Percentiles rank a stretch among this genome's conserved stretches.
Evolutionary conservation across 2,797 vertebrate species (phyloP).

Genomic region (Cirrhinus mrigala): DNA sequence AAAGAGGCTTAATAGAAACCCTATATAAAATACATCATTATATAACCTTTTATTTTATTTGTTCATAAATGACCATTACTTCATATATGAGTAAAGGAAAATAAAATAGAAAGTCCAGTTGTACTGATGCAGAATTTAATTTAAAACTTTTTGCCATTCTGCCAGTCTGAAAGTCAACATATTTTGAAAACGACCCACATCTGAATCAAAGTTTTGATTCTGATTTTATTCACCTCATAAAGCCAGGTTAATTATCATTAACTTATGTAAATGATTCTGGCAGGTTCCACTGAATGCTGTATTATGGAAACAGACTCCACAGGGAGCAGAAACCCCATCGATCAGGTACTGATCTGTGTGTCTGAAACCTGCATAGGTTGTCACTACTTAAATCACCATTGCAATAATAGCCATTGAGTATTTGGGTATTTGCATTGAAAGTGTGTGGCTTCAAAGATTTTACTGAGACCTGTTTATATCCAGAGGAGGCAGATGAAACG

Average conservation of each 20-base stretch:
- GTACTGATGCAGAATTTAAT: background rate
- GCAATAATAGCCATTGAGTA: background rate
- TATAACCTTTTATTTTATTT: too few relatives aligned
- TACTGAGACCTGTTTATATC: background rate
- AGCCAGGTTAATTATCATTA: background rate
- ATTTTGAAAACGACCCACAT: background rate
- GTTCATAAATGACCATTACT: background rate
- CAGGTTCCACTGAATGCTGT: background rate
- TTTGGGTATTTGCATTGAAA: background rate
- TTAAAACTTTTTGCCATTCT: too few relatives aligned
- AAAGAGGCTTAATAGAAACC: background rate
- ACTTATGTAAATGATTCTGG: conserved; percentile 6
- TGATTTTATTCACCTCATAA: background rate
- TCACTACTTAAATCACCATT: conserved; percentile 1
- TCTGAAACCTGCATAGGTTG: background rate
- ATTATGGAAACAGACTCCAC: conserved; percentile 3
- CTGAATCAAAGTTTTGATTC: background rate
- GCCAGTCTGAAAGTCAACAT: too few relatives aligned
- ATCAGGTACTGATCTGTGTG: background rate
- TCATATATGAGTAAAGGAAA: background rate
- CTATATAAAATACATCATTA: too few relatives aligned
- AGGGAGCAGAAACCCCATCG: background rate
- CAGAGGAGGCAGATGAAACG: background rate
- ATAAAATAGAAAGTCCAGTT: background rate
- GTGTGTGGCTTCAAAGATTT: background rate